Evolutionary conservation across 1,140 invertebrate genomes (phyloP).

Genomic region (Maconellicoccus hirsutus): DNA sequence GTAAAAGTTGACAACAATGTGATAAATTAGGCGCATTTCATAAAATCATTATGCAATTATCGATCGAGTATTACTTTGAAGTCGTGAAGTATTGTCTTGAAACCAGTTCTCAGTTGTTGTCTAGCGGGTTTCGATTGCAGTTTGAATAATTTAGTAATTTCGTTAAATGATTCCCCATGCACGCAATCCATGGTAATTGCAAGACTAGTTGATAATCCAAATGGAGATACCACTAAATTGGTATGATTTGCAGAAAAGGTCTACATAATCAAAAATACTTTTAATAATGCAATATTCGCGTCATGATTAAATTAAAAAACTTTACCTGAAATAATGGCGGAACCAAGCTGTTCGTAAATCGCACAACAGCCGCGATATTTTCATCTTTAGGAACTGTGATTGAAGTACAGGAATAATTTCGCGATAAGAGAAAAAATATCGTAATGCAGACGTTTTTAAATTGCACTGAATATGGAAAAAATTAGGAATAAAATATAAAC

Average conservation of each 20-base stretch:
- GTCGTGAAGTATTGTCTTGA: slow-evolving; percentile 28
- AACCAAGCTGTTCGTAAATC: slow-evolving; percentile 29
- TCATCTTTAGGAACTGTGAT: not conserved
- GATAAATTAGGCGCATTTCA: too few species aligned
- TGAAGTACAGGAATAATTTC: not conserved
- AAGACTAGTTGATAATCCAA: slow-evolving; percentile 31
- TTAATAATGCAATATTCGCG: not conserved
- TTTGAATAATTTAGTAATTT: slow-evolving; percentile 29
- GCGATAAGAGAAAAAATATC: not conserved
- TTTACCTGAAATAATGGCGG: slow-evolving; percentile 29
- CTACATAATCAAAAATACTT: slow-evolving; percentile 18
- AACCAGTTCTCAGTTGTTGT: slow-evolving; percentile 29
- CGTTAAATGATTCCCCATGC: slow-evolving; percentile 29
- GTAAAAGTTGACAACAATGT: too few species aligned
- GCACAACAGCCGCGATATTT: slow-evolving; percentile 26
- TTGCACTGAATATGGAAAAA: too few species aligned
- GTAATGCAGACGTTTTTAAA: too few species aligned
- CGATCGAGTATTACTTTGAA: slow-evolving; percentile 28
- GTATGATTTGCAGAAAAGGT: slow-evolving; percentile 25
- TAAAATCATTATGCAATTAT: too few species aligned
- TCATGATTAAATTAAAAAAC: too few species aligned
- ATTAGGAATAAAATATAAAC: too few species aligned
- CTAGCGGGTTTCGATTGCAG: slow-evolving; percentile 25
- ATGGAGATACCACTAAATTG: slow-evolving; percentile 33
- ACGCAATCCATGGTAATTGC: slow-evolving; percentile 32